Base-by-base conservation (phyloP, 2,888 invertebrate genomes). In the Catocala fraxini region DNA sequence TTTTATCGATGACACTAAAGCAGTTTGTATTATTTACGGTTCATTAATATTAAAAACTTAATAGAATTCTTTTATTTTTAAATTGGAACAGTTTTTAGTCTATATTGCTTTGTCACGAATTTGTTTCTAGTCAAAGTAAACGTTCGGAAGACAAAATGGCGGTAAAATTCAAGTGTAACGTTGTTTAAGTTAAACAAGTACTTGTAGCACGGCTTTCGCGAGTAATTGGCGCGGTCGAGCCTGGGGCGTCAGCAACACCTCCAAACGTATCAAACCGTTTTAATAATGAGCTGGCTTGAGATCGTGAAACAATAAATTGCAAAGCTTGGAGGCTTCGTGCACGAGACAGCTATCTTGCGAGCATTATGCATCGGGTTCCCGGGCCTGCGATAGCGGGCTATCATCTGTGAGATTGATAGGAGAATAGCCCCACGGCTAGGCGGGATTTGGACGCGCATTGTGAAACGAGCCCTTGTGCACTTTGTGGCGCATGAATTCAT, bases 261-360 rank as follows among this genome's bases (percentile, higher is more conserved):
- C 89, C 85, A 82, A 88, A 92, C 91, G 91, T 92, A 93, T 91
- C 93, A 92, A 92, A 93, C 93, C 92, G 93, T 93, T 94, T 94
- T 94, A 94, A 94, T 94, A 94, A 94, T 93, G 93, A 94, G 91
- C 92, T 87, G 78, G 88, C 85, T 86, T 85, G 90, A 91, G 92
- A 94, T 94, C 94, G 93, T 94, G 94, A 93, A 94, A 94, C 94
- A 93, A 94, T 94, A 94, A 94, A 94, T 93, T 94, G 93, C 93
- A 86, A 93, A 89, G 91, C 94, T 94, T 87, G 89, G 88, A 94
- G 94, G 94, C 93, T 93, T 94, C 94, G 94, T 94, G 94, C 91
- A 75, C 85, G 87, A 93, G 93, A 93, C 93, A 92, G 93, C 92
- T 92, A 94, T 94, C 93, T 91, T 88, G 80, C 88, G 85, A 90